Conservation (phyloP, 1,140 invertebrate species). For the Euborellia annulipes region DNA sequence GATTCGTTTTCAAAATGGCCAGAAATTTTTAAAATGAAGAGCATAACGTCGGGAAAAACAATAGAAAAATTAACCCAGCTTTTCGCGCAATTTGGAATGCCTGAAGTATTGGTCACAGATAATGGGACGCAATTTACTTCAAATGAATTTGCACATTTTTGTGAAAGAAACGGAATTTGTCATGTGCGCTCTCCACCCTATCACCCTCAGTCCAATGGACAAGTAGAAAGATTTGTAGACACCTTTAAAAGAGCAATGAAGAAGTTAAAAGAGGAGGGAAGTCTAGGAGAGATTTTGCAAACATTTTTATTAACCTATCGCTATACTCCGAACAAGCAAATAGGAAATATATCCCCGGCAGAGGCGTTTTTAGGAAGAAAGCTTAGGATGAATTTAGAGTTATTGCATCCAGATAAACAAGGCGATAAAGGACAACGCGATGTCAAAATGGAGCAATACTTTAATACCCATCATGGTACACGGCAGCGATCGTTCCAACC, state of each 20-base stretch:
- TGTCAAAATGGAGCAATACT: too few relatives aligned
- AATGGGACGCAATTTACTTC: constrained; percentile 19
- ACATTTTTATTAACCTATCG: too few relatives aligned
- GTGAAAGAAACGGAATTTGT: constrained; percentile 14
- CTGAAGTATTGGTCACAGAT: constrained; percentile 16
- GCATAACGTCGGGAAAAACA: background rate
- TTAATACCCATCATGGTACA: too few relatives aligned
- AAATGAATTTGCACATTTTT: constrained; percentile 15
- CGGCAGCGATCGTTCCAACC: too few relatives aligned
- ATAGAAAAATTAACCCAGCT: background rate
- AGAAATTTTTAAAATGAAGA: background rate
- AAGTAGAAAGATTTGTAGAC: constrained; percentile 20
- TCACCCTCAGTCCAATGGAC: constrained; percentile 16
- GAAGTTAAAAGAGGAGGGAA: too few relatives aligned
- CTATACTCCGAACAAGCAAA: too few relatives aligned
- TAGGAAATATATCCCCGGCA: too few relatives aligned
- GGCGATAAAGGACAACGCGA: too few relatives aligned
- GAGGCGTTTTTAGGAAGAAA: too few relatives aligned
- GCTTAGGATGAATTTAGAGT: too few relatives aligned
- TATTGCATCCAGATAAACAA: too few relatives aligned
- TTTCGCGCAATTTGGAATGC: constrained; percentile 17
- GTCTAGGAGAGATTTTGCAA: too few relatives aligned
- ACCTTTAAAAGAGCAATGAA: constrained; percentile 21
- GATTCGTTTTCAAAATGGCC: constrained; percentile 2
- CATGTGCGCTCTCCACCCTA: constrained; percentile 15